phyloP scores from a whole-genome alignment of 1,140 invertebrate genomes.

The Diploscapter pachys region DNA sequence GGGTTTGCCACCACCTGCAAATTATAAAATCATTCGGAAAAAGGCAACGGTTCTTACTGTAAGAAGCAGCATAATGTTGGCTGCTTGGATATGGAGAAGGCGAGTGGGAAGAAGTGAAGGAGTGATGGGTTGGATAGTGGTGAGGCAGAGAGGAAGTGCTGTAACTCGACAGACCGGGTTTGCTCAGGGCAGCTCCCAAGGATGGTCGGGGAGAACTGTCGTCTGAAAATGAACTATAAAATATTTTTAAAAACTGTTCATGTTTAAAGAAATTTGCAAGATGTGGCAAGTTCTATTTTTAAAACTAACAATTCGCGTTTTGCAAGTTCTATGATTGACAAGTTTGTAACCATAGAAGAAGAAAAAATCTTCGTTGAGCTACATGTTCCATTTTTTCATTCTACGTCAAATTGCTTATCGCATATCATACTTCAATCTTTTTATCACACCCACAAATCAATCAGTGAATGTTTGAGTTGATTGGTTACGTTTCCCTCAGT shows the following conservation, averaged over 20 bases:
- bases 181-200: background rate
- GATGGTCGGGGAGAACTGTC: slow-evolving; percentile 15
- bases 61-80: background rate
- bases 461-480: background rate
- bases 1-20: no score
- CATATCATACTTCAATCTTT: no score
- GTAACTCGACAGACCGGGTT: slow-evolving; percentile 8
- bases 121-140: slow-evolving; percentile 1
- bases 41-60: background rate
- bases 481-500: background rate
- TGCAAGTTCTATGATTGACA: no score
- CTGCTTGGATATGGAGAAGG: background rate
- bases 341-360: no score
- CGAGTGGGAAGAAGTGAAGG: background rate
- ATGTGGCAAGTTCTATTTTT: background rate
- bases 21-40: background rate
- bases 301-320: background rate
- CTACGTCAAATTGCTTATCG: no score
- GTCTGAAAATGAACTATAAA: slow-evolving; percentile 25
- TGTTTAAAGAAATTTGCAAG: background rate
- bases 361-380: no score
- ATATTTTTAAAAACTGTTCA: background rate
- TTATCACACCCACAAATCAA: no score
- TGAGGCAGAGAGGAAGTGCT: slow-evolving; percentile 29
- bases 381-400: no score